Evolutionary conservation across 2,113 vertebrate genomes (phyloP).

Genomic region (Cisticola juncidis): DNA sequence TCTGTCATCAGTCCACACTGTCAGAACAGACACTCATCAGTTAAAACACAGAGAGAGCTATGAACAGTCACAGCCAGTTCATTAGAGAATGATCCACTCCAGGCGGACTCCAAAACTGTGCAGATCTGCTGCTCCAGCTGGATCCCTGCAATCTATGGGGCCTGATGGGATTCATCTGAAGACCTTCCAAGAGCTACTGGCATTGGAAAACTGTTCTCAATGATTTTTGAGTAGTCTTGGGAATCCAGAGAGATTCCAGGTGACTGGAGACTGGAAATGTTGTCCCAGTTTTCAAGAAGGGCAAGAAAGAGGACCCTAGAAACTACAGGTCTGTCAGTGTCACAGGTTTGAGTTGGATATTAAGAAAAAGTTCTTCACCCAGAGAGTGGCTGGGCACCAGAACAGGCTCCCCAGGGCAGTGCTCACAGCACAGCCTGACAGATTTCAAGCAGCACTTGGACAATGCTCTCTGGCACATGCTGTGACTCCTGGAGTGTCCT

Average conservation of each 20-base stretch:
- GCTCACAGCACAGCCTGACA: neutral
- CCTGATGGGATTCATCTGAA: neutral
- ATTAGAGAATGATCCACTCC: neutral
- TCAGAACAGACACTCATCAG: neutral
- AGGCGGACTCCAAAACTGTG: neutral
- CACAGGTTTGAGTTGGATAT: neutral
- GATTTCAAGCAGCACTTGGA: neutral
- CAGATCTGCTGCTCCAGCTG: neutral
- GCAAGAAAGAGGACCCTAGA: neutral
- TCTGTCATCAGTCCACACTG: neutral
- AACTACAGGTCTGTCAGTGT: neutral
- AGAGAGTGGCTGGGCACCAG: neutral
- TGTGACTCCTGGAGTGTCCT: neutral
- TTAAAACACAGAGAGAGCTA: neutral
- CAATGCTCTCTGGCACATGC: neutral
- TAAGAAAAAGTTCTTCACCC: neutral
- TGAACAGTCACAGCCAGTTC: neutral
- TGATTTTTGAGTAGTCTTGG: neutral
- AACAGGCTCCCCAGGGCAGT: neutral
- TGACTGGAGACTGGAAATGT: neutral
- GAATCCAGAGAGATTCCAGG: neutral
- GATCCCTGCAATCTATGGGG: neutral
- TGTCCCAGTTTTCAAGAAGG: neutral
- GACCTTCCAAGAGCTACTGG: neutral
- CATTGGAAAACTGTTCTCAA: neutral